These are phyloP conservation scores for Julus scandinavius DNA, from an alignment of 2,888 invertebrate species.

Conservation along the genomic window DNA sequence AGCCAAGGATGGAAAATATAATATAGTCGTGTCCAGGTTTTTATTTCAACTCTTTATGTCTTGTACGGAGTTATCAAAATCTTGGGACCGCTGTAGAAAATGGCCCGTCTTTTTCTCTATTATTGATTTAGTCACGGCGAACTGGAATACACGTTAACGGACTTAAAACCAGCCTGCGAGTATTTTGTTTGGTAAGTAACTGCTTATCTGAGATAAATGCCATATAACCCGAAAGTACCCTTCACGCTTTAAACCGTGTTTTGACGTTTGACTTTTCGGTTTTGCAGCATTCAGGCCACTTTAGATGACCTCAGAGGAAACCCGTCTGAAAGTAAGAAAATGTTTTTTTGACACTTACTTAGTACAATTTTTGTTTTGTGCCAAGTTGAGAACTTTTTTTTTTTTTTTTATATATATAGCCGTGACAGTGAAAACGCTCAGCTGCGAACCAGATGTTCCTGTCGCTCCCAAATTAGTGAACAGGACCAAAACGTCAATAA, in stretches of 20 bases:
- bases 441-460: slow-evolving; percentile 82
- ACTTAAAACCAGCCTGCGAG: slow-evolving; percentile 87
- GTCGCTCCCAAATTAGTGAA: slow-evolving; percentile 77
- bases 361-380: too few relatives aligned
- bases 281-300: slow-evolving; percentile 73
- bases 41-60: not conserved
- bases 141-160: slow-evolving; percentile 68
- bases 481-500: slow-evolving; percentile 75
- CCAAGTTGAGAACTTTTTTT: too few relatives aligned
- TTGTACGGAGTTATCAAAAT: not conserved
- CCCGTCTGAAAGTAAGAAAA: slow-evolving; percentile 72
- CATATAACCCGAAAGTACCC: too few relatives aligned
- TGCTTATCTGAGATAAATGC: not conserved
- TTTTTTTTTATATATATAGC: too few relatives aligned
- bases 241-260: too few relatives aligned
- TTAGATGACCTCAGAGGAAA: slow-evolving; percentile 79
- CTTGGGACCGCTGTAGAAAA: not conserved
- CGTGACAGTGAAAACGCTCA: slow-evolving; percentile 81
- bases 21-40: slow-evolving; percentile 77
- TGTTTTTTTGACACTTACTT: not conserved
- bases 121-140: slow-evolving; percentile 31
- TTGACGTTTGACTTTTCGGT: slow-evolving; percentile 37
- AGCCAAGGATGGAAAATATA: slow-evolving; percentile 83
- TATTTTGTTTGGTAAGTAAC: slow-evolving; percentile 77
- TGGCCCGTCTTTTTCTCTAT: slow-evolving; percentile 27